Evolutionary conservation across 2,888 invertebrate species (phyloP).

Genomic region (Aquatica leii): DNA sequence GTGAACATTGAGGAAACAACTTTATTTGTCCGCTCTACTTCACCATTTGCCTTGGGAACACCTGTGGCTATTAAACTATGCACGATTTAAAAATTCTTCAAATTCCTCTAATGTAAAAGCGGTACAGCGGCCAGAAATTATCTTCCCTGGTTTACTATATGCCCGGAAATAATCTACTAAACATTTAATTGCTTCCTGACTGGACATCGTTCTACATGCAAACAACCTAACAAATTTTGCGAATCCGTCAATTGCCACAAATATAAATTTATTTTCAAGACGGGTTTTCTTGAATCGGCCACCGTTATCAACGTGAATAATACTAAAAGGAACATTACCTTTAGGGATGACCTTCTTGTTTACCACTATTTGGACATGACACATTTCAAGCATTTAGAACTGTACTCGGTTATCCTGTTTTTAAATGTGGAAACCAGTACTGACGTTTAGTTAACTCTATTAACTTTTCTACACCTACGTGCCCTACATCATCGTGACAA

Average conservation of each 20-base stretch:
- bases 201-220: background rate
- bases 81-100: slow-evolving; percentile 37
- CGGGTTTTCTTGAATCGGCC: slow-evolving; percentile 14
- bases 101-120: slow-evolving; percentile 46
- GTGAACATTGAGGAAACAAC: too few species aligned
- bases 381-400: slow-evolving; percentile 14
- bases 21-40: slow-evolving; percentile 46
- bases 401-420: slow-evolving; percentile 6
- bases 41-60: slow-evolving; percentile 49
- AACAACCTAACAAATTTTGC: slow-evolving; percentile 15
- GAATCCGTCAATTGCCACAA: slow-evolving; percentile 17
- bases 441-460: background rate
- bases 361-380: slow-evolving; percentile 7
- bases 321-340: slow-evolving; percentile 9
- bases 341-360: slow-evolving; percentile 6
- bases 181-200: slow-evolving; percentile 8
- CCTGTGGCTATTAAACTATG: slow-evolving; percentile 46
- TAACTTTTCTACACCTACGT: slow-evolving; percentile 40
- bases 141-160: slow-evolving; percentile 33
- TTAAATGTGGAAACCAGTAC: slow-evolving; percentile 16
- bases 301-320: slow-evolving; percentile 6
- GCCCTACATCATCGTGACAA: slow-evolving; percentile 47
- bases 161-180: slow-evolving; percentile 6
- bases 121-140: slow-evolving; percentile 47
- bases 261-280: background rate